Evolutionary conservation across 2,888 invertebrate genomes (phyloP).

Genomic region (Pammene aurita): DNA sequence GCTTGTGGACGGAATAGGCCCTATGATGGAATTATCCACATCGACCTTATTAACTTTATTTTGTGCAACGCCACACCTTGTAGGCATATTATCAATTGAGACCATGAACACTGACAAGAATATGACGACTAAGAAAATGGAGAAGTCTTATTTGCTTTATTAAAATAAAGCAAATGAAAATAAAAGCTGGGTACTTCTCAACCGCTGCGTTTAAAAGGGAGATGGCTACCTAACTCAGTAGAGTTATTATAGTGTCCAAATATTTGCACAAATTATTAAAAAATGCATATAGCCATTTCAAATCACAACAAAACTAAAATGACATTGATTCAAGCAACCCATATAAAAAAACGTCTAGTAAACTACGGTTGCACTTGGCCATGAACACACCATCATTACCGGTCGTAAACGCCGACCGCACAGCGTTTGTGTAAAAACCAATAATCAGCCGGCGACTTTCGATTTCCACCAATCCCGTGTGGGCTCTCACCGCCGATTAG

Average conservation of each 20-base stretch:
- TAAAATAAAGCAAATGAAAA: too few relatives aligned
- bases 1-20: too few relatives aligned
- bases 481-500: conserved; percentile 54
- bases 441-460: conserved; percentile 61
- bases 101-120: too few relatives aligned
- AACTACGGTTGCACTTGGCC: conserved; percentile 43
- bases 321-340: neutral
- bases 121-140: too few relatives aligned
- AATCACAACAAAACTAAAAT: neutral
- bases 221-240: neutral
- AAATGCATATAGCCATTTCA: conserved; percentile 2
- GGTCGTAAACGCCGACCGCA: conserved; percentile 43
- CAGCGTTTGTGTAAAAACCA: conserved; percentile 53
- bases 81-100: too few relatives aligned
- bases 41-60: too few relatives aligned
- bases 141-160: too few relatives aligned
- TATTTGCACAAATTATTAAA: neutral
- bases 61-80: too few relatives aligned
- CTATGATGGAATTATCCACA: too few relatives aligned
- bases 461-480: conserved; percentile 59
- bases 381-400: conserved; percentile 53
- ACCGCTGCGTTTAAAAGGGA: too few relatives aligned
- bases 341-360: conserved; percentile 11
- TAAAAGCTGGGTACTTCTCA: too few relatives aligned
- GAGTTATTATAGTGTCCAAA: too few relatives aligned